These are phyloP conservation scores for Rhagoletis pomonella DNA, from an alignment of 1,140 invertebrate genomes.

Conservation along the genomic window DNA sequence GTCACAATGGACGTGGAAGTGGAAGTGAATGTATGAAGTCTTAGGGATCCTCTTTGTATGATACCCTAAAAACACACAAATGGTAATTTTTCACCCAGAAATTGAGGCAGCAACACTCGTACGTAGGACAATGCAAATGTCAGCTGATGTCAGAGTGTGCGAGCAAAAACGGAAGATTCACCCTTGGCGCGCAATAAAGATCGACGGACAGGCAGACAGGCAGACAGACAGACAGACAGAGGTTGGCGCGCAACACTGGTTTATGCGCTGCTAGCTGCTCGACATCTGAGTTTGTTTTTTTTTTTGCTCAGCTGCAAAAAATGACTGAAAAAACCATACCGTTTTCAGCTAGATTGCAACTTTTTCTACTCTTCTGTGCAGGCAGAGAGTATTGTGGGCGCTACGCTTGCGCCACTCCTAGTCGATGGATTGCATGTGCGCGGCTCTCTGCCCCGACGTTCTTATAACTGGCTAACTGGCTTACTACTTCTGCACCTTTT, in stretches of 20 bases:
- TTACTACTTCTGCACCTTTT: not conserved
- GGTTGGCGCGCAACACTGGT: not conserved
- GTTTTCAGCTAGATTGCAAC: not conserved
- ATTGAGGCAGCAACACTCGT: not conserved
- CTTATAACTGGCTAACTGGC: not conserved
- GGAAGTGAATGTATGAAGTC: not conserved
- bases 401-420: conserved; percentile 33
- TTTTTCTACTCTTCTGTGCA: not conserved
- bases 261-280: not conserved
- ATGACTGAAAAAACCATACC: not conserved
- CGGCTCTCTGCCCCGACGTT: not conserved
- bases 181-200: conserved; percentile 20
- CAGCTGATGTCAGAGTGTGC: conserved; percentile 15
- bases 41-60: not conserved
- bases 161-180: conserved; percentile 26
- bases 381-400: conserved; percentile 25
- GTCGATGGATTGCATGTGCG: not conserved
- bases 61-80: conserved; percentile 33
- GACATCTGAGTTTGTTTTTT: not conserved
- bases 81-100: conserved; percentile 55
- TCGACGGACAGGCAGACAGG: not conserved
- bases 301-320: not conserved
- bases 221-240: not conserved
- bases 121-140: conserved; percentile 35
- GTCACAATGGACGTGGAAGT: not conserved